Percentiles rank a stretch among this genome's conserved stretches.
phyloP scores from a whole-genome alignment of 2,888 invertebrate genomes.

The Eupithecia vulgata region DNA sequence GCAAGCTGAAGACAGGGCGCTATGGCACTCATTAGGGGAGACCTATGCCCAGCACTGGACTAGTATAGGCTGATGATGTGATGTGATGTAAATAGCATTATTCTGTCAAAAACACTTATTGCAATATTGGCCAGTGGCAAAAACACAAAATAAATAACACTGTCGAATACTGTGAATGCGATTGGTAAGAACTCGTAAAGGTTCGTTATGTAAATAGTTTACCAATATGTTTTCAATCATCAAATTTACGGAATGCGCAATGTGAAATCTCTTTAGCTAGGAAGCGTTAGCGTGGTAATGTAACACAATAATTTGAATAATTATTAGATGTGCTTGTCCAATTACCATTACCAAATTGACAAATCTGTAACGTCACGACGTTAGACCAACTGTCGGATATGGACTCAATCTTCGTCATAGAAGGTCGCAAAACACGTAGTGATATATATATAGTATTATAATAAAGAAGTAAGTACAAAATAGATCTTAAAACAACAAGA shows the following conservation, averaged over 20 bases:
- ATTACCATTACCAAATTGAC: slow-evolving; percentile 26
- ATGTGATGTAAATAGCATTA: no score
- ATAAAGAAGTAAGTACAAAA: neutral
- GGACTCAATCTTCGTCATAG: neutral
- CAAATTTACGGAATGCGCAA: slow-evolving; percentile 16
- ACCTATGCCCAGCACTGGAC: no score
- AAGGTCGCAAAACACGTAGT: neutral
- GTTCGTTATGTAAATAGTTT: neutral
- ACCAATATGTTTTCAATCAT: slow-evolving; percentile 3
- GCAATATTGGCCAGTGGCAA: neutral
- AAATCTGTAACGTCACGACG: slow-evolving; percentile 22
- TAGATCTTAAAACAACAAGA: neutral
- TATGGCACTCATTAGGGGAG: no score
- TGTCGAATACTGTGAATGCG: neutral
- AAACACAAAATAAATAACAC: neutral
- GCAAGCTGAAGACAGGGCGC: no score
- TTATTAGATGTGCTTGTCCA: slow-evolving; percentile 12
- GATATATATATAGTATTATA: no score
- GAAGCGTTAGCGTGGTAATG: slow-evolving; percentile 5
- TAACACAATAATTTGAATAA: slow-evolving; percentile 23
- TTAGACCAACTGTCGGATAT: neutral
- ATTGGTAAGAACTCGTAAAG: neutral
- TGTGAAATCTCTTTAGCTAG: slow-evolving; percentile 6
- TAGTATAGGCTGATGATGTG: no score
- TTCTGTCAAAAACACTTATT: no score